These are phyloP conservation scores for Grallaria varia DNA, from an alignment of 2,113 vertebrate species.

Conservation along the genomic window DNA sequence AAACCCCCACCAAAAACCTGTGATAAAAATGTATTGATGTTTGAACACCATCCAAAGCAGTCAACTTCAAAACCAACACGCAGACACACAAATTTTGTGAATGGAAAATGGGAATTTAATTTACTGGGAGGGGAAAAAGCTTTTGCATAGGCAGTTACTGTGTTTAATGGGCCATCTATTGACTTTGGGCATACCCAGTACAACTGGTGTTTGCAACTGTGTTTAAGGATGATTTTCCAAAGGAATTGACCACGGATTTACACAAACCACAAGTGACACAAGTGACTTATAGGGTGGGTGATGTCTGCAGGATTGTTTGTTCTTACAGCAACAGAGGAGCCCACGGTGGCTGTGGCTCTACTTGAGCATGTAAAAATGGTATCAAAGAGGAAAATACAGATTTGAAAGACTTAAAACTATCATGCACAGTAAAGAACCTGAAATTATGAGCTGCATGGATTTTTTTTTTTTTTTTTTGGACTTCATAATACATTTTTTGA, in stretches of 20 bases:
- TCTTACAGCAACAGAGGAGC: not conserved
- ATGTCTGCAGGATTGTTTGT: not conserved
- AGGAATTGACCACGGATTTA: not conserved
- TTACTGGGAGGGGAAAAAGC: not conserved
- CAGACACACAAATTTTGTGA: not conserved
- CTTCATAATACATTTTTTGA: not conserved
- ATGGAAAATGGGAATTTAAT: not conserved
- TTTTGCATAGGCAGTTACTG: not conserved
- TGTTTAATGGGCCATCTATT: not conserved
- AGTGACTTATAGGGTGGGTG: not conserved
- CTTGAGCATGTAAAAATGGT: not conserved
- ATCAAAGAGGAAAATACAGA: not conserved
- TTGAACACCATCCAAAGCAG: constrained; percentile 66
- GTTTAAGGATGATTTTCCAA: not conserved
- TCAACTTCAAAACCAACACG: constrained; percentile 1
- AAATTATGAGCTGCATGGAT: not conserved
- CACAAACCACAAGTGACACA: not conserved
- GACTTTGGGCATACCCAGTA: not conserved
- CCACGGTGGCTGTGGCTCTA: not conserved
- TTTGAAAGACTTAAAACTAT: not conserved
- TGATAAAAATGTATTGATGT: constrained; percentile 70
- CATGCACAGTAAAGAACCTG: not conserved
- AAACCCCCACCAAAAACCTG: not conserved
- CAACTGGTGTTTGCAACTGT: not conserved
- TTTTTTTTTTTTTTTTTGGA: not conserved